These are phyloP conservation scores for Atlantisia rogersi DNA, from an alignment of 2,113 vertebrate species.

Conservation along the genomic window DNA sequence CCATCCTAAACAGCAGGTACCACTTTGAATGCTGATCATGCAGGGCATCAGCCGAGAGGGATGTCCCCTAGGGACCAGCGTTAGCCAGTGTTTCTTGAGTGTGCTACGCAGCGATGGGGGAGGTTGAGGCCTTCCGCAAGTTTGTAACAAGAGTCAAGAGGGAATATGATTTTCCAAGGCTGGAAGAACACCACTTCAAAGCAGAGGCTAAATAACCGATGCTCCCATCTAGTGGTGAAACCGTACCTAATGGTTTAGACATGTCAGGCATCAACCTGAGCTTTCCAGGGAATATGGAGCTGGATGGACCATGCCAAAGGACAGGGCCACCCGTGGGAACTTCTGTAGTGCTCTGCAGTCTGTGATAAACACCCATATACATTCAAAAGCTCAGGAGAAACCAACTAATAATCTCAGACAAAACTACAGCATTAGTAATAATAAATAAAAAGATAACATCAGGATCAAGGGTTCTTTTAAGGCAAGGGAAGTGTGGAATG, in stretches of 20 bases:
- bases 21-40: background rate
- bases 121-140: background rate
- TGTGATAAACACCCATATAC: background rate
- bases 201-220: conserved; percentile 12
- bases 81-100: background rate
- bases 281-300: background rate
- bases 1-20: background rate
- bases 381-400: background rate
- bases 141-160: background rate
- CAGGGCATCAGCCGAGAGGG: background rate
- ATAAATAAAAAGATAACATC: background rate
- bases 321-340: background rate
- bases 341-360: background rate
- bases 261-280: background rate
- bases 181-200: background rate
- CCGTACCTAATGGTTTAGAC: background rate
- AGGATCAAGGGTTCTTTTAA: background rate
- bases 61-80: background rate
- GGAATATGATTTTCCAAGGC: background rate
- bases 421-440: background rate
- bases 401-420: background rate
- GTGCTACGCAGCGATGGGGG: fast-evolving
- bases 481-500: background rate
- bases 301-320: background rate
- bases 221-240: conserved; percentile 52